phyloP scores from a whole-genome alignment of 53 echinoderm and acorn worm genomes.

The Luidia sarsii region DNA sequence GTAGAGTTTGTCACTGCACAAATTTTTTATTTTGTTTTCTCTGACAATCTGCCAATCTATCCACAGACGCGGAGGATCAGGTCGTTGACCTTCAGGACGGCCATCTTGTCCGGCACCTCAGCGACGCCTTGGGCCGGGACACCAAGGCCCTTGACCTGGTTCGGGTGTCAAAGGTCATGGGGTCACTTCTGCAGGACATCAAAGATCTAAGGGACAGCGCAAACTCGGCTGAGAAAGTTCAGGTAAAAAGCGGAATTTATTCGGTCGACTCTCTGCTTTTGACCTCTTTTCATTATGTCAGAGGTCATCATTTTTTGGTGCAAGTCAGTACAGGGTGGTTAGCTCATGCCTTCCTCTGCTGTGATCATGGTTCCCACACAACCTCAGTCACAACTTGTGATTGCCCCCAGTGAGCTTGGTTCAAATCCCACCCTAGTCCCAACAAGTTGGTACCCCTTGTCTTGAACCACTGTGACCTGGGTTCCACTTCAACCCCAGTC shows the following conservation, averaged over 20 bases:
- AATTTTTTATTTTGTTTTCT: too few relatives aligned
- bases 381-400: too few relatives aligned
- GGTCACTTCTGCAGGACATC: conserved; percentile 20
- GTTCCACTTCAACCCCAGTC: too few relatives aligned
- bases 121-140: conserved; percentile 40
- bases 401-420: too few relatives aligned
- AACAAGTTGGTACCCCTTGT: too few relatives aligned
- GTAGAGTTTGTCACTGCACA: too few relatives aligned
- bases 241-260: conserved; percentile 31
- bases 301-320: background rate
- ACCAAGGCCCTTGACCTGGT: conserved; percentile 46
- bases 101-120: conserved; percentile 50
- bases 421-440: too few relatives aligned
- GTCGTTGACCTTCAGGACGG: conserved; percentile 45
- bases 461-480: too few relatives aligned
- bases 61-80: background rate
- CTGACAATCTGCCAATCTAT: too few relatives aligned
- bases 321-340: too few relatives aligned
- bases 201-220: conserved; percentile 40
- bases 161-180: conserved; percentile 38
- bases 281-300: background rate
- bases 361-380: too few relatives aligned
- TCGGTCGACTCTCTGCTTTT: background rate
- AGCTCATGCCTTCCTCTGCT: too few relatives aligned
- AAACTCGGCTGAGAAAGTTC: conserved; percentile 25